Percentiles rank a stretch among this genome's conserved stretches.
Conservation (phyloP, 2,797 vertebrate species). For the Phrynocephalus vlangalii region DNA sequence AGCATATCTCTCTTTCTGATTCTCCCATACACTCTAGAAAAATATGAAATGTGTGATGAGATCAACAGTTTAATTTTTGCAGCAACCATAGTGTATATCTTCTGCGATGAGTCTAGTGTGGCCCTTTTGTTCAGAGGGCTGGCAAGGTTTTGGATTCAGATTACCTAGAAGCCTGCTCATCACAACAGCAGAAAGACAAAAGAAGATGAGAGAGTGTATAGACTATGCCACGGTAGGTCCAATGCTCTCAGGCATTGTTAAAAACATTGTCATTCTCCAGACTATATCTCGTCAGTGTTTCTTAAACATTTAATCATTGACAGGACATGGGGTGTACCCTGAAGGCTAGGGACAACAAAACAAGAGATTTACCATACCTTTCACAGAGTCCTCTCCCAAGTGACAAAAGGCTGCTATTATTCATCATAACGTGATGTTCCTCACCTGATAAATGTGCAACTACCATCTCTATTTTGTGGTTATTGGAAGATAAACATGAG, state of each 20-base stretch:
- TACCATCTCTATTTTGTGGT: no score
- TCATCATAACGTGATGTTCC: no score
- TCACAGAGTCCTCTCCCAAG: no score
- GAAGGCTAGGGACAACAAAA: neutral
- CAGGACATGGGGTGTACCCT: neutral
- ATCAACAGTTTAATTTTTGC: neutral
- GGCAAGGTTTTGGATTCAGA: neutral
- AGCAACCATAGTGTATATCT: neutral
- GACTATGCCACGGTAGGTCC: no score
- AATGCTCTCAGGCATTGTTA: neutral
- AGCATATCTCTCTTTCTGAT: neutral
- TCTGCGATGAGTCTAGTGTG: neutral
- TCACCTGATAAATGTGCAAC: no score
- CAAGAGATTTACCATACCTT: no score
- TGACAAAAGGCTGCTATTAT: no score
- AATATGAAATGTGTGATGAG: neutral
- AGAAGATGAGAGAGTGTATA: neutral
- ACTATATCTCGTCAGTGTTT: neutral
- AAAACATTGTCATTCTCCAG: neutral
- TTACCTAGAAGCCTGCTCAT: neutral
- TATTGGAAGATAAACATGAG: no score
- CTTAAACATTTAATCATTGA: neutral
- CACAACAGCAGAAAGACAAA: neutral
- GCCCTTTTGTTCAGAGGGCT: neutral
- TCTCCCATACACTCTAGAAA: neutral